phyloP scores from a whole-genome alignment of 2,888 invertebrate genomes.

The Eilema griseolum region DNA sequence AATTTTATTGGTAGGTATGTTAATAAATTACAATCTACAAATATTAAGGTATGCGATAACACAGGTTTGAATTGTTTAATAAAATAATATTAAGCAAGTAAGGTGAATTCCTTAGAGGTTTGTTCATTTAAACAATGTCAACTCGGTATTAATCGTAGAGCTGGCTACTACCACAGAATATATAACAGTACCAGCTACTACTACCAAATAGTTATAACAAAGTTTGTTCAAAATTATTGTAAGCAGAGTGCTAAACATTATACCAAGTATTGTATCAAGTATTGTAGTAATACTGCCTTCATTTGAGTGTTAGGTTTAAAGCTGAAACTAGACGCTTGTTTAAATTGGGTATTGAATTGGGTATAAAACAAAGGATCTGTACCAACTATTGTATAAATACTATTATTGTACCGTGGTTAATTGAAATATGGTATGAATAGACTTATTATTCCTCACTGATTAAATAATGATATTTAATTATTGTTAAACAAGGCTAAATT shows the following conservation, averaged over 20 bases:
- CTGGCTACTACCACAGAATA: too few species aligned
- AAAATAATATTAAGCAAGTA: conserved; percentile 19
- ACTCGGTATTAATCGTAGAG: conserved; percentile 29
- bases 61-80: conserved; percentile 29
- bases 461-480: too few species aligned
- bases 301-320: conserved; percentile 15
- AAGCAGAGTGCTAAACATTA: background rate
- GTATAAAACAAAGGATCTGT: conserved; percentile 34
- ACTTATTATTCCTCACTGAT: background rate
- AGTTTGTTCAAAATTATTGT: conserved; percentile 16
- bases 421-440: background rate
- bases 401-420: background rate
- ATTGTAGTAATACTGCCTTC: background rate
- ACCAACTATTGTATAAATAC: background rate
- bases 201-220: conserved; percentile 24
- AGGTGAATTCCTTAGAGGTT: conserved; percentile 34
- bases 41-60: conserved; percentile 29
- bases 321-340: conserved; percentile 29
- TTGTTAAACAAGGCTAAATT: too few species aligned
- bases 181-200: conserved; percentile 9
- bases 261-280: background rate
- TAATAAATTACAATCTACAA: conserved; percentile 41
- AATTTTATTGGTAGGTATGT: background rate
- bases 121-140: conserved; percentile 32
- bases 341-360: conserved; percentile 26